These are phyloP conservation scores for Saguinus imperator DNA, from an alignment of 2,113 vertebrate species.

Conservation along the genomic window DNA sequence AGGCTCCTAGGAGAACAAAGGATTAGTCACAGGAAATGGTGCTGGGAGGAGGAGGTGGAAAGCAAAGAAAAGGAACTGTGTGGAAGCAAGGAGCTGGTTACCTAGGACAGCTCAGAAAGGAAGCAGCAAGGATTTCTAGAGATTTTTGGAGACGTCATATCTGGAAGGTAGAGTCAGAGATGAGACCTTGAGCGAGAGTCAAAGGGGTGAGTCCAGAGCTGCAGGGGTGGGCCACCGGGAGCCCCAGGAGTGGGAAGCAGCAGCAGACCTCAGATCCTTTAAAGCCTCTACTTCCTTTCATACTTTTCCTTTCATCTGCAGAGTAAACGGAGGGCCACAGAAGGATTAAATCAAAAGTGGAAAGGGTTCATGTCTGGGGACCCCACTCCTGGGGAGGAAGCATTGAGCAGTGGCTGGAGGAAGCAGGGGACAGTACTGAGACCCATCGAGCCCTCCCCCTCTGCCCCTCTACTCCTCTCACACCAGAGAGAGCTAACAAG, in stretches of 20 bases:
- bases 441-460: fast-evolving
- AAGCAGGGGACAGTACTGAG: fast-evolving
- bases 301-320: neutral
- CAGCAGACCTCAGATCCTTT: neutral
- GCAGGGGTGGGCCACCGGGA: neutral
- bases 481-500: neutral
- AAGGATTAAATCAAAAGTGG: neutral
- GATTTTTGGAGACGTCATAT: neutral
- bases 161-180: neutral
- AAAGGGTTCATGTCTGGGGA: neutral
- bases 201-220: neutral
- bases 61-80: neutral
- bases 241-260: too few species aligned
- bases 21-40: neutral
- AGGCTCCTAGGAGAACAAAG: slow-evolving; percentile 37
- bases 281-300: neutral
- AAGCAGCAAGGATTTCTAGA: neutral
- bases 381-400: neutral
- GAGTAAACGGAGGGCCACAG: neutral
- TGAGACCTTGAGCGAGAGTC: neutral
- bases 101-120: neutral
- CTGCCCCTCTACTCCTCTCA: too few species aligned
- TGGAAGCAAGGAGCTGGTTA: neutral
- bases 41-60: neutral
- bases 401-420: fast-evolving